Evolutionary conservation across 1,140 invertebrate species (phyloP), one percentile per base, ranked within the genome.

Genomic region (Bombus consobrinus): DNA sequence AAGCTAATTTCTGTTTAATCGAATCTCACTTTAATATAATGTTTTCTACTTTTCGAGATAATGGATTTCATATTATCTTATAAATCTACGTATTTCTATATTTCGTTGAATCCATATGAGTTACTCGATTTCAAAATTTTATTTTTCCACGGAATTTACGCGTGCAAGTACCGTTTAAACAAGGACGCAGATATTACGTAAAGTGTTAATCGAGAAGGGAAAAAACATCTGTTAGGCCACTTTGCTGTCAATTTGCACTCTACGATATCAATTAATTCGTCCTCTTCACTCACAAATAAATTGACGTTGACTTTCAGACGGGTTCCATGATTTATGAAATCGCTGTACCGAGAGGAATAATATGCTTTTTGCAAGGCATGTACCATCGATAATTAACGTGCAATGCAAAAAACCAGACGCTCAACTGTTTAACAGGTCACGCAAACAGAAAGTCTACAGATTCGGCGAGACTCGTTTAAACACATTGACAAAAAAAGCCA

Each of bases 371-470:
- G 34, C 64, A 43, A n/a, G 10, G 12, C 53, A 3, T 15, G 10
- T 18, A 39, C 41, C 34, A 68, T 66, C 43, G 81, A 69, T 82
- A 86, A 91, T 90, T 90, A 91, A 85, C 74, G 53, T 32, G 37
- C 64, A n/a, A 69, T 41, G 47, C 9, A 88, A 92, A 91, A 91
- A 88, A 83, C 34, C 72, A 71, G 41, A 28, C 74, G 74, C 18
- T 89, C 83, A 87, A 90, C 89, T 62, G 75, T 28, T 68, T 82
- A 66, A 74, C 34, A 82, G 72, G 89, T 90, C 87, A 86, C 74
- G 77, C 37, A 43, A 66, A 82, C 57, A n/a, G 37, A 12, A 71
- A 2, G 22, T 34, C 37, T 39, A 43, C 22, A 68, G 22, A 57
- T 71, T 81, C 32, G 15, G 34, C 43, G 47, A 62, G 18, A 28